phyloP scores from a whole-genome alignment of 2,888 invertebrate species.

The Platerodrilus igneus region DNA sequence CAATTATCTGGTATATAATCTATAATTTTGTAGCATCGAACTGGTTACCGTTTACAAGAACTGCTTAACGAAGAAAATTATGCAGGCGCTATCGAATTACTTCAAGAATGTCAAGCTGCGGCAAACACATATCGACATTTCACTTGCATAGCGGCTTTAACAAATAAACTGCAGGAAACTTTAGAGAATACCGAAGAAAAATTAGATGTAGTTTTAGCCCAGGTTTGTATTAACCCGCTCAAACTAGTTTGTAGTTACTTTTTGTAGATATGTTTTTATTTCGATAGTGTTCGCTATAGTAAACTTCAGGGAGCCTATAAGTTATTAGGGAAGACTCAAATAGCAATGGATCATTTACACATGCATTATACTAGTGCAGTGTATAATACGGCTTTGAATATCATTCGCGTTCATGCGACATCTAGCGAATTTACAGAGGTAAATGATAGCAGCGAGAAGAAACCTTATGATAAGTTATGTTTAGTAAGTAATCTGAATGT shows the following conservation, averaged over 20 bases:
- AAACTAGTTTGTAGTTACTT: neutral
- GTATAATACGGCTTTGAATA: constrained; percentile 67
- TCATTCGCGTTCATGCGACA: constrained; percentile 52
- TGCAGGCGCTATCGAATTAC: constrained; percentile 83
- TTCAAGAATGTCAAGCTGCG: constrained; percentile 81
- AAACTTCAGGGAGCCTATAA: constrained; percentile 85
- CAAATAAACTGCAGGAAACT: constrained; percentile 83
- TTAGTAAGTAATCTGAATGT: constrained; percentile 43
- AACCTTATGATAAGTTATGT: constrained; percentile 81
- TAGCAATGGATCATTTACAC: constrained; percentile 82
- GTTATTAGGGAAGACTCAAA: constrained; percentile 84
- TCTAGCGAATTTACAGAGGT: constrained; percentile 39
- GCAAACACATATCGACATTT: constrained; percentile 83
- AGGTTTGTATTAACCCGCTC: constrained; percentile 52
- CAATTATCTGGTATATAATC: neutral
- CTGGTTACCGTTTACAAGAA: constrained; percentile 78
- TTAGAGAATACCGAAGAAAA: constrained; percentile 88
- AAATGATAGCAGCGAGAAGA: constrained; percentile 54
- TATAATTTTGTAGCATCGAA: constrained; percentile 59
- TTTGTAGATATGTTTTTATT: constrained; percentile 59
- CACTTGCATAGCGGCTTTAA: constrained; percentile 84
- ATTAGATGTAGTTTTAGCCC: constrained; percentile 79
- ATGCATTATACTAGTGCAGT: constrained; percentile 94
- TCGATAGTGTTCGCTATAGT: constrained; percentile 73
- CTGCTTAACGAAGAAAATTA: constrained; percentile 80